These are phyloP conservation scores for Brachyopa scutellaris DNA, from an alignment of 2,888 invertebrate genomes.

Conservation along the genomic window DNA sequence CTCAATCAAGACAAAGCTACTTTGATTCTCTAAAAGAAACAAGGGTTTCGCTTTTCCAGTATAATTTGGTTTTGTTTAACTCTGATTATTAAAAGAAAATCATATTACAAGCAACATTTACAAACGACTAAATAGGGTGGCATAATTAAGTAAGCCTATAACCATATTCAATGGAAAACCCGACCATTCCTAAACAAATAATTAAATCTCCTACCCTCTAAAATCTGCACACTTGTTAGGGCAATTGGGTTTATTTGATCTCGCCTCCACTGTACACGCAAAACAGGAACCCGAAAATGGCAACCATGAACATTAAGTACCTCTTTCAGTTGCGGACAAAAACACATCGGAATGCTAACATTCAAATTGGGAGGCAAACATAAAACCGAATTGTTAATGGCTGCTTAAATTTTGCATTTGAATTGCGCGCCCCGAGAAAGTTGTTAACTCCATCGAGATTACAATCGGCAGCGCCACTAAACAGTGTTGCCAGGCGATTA, in stretches of 20 bases:
- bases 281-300: slow-evolving; percentile 26
- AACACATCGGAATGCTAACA: not conserved
- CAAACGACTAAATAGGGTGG: too few species aligned
- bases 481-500: slow-evolving; percentile 31
- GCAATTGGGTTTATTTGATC: slow-evolving; percentile 12
- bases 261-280: slow-evolving; percentile 12
- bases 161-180: not conserved
- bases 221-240: too few species aligned
- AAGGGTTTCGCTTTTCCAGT: too few species aligned
- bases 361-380: slow-evolving; percentile 16
- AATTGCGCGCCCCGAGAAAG: slow-evolving; percentile 48
- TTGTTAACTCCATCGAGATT: slow-evolving; percentile 53
- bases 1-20: too few species aligned
- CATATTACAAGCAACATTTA: too few species aligned
- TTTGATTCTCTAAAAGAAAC: too few species aligned
- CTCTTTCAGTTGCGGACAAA: slow-evolving; percentile 4
- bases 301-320: slow-evolving; percentile 32
- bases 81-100: too few species aligned
- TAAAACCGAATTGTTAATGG: slow-evolving; percentile 56
- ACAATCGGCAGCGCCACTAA: slow-evolving; percentile 42
- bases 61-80: too few species aligned
- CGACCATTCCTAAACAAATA: slow-evolving; percentile 5
- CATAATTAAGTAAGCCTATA: too few species aligned
- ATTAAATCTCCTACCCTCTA: too few species aligned
- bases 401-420: slow-evolving; percentile 59